Conservation (phyloP, 2,888 invertebrate species). For the Mayetiola destructor region DNA sequence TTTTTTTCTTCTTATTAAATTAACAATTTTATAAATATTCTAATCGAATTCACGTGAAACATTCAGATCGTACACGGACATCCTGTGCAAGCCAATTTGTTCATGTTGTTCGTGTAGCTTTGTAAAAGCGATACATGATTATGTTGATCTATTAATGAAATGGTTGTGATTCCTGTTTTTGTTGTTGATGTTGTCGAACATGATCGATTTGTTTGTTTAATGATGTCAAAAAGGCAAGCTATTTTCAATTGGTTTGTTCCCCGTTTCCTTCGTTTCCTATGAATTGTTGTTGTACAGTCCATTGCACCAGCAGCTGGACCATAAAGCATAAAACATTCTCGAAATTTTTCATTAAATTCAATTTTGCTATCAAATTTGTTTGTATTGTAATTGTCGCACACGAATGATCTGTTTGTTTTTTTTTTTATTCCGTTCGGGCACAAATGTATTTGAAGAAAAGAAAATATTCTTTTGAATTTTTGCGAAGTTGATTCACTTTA, state of each 20-base stretch:
- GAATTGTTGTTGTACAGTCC: constrained; percentile 13
- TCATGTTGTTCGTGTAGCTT: too few relatives aligned
- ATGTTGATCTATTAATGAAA: too few relatives aligned
- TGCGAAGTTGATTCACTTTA: background rate
- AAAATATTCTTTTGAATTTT: background rate
- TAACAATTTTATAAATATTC: too few relatives aligned
- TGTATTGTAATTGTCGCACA: background rate
- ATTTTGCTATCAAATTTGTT: background rate
- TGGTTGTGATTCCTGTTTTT: background rate
- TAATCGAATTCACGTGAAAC: too few relatives aligned
- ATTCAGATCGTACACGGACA: too few relatives aligned
- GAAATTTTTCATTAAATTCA: background rate
- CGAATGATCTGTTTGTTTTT: background rate
- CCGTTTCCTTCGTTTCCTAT: constrained; percentile 11
- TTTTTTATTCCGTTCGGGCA: background rate
- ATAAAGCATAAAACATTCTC: constrained; percentile 17
- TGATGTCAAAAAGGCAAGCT: constrained; percentile 7
- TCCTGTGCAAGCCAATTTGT: too few relatives aligned
- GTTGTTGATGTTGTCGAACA: background rate
- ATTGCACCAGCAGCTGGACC: constrained; percentile 15
- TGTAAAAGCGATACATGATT: too few relatives aligned
- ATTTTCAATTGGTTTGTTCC: constrained; percentile 1
- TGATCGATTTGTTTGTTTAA: background rate
- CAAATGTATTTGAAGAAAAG: background rate
- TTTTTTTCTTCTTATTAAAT: too few relatives aligned